Evolutionary conservation across 2,113 vertebrate genomes (phyloP).

Genomic region (Lipotes vexillifer): DNA sequence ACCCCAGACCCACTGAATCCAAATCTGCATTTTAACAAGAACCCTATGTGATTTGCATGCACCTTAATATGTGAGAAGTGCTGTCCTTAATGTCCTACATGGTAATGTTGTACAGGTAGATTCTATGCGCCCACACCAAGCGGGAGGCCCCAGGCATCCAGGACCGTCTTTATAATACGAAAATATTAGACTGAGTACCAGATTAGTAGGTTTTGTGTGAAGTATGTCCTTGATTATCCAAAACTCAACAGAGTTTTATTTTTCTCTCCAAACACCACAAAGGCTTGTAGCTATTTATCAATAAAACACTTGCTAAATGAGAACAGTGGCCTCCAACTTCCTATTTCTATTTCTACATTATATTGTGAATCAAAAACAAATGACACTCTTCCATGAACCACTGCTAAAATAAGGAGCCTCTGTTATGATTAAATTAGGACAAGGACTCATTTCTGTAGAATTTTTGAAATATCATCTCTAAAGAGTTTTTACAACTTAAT

Average conservation of each 20-base stretch:
- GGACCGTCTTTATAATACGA: background rate
- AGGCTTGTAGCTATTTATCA: slow-evolving; percentile 45
- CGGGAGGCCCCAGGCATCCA: background rate
- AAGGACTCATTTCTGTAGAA: background rate
- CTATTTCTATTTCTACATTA: slow-evolving; percentile 38
- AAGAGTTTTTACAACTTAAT: slow-evolving; percentile 52
- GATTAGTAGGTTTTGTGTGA: background rate
- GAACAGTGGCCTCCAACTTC: slow-evolving; percentile 19
- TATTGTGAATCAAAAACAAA: slow-evolving; percentile 39
- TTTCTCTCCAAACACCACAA: slow-evolving; percentile 12
- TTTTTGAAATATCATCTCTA: slow-evolving; percentile 40
- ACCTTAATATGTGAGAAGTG: accelerated
- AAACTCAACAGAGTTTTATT: background rate
- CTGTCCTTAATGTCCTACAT: too few relatives aligned
- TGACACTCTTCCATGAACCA: slow-evolving; percentile 31
- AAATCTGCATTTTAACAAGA: background rate
- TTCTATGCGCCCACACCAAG: background rate
- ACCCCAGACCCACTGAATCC: background rate
- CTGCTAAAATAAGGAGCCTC: slow-evolving; percentile 30
- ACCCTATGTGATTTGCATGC: accelerated
- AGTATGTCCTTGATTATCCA: background rate
- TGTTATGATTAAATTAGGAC: slow-evolving; percentile 40
- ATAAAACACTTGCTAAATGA: slow-evolving; percentile 49
- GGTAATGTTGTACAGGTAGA: background rate
- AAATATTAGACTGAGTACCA: background rate